Base-by-base conservation (phyloP, 2,888 invertebrate species). In the Odontocerum albicorne region DNA sequence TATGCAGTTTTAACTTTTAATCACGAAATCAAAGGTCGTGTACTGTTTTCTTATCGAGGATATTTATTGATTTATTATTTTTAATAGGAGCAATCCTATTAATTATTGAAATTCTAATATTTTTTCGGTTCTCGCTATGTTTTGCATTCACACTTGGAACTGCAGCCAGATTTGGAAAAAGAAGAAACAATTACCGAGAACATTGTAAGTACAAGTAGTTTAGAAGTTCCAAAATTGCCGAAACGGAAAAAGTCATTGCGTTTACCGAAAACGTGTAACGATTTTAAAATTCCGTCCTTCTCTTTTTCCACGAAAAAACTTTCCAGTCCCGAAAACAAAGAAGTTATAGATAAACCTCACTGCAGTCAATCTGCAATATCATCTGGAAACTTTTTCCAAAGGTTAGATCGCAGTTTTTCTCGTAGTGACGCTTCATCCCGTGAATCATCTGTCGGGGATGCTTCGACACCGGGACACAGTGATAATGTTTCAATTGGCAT, bases 141-240 rank as follows among this genome's bases (percentile, higher is more conserved):
- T 63, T 63, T 64, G 65, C 63, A 57, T 63, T 60, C 61, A 19
- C 61, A 62, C 68, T n/a, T 42, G 58, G 58, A 56, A 70, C 68
- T 66, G 73, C 73, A 71, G 72, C 71, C 68, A 49, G 68, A 67
- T 46, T 45, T 44, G 60, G 69, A 67, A 60, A 68, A 68, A 62
- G 67, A 70, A 42, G 58, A 64, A 70, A 68, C 65, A 27, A 65
- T 66, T 45, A 57, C 64, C 22, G 63, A 65, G 59, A 62, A 60
- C 52, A 71, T 72, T 70, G 74, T 74, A 74, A 74, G 74, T 74
- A 74, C 66, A 51, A 57, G 44, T 45, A 44, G 32, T 47, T 15
- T 47, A 35, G 17, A 47, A 15, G 52, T 38, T 44, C 13, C 45
- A 12, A 33, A 33, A 20, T 45, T 45, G 43, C 19, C 17, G 32